Evolutionary conservation across 2,797 vertebrate genomes (phyloP).

Genomic region (Erithacus rubecula): DNA sequence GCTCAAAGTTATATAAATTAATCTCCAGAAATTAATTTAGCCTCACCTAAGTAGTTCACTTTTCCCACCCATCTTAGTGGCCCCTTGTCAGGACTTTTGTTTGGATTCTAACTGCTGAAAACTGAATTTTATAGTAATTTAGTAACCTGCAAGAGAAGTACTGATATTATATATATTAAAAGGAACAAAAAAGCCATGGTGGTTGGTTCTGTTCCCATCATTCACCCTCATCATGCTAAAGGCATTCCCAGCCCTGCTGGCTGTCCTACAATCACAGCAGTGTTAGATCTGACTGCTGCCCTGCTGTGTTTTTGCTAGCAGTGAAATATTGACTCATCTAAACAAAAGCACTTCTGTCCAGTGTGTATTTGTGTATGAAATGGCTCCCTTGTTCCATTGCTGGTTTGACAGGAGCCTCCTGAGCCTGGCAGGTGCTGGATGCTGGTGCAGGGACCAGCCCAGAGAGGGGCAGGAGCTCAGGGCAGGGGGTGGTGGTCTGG

Average conservation of each 20-base stretch:
- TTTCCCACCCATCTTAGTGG: background rate
- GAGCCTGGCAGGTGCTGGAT: background rate
- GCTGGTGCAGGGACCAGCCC: background rate
- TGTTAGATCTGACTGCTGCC: background rate
- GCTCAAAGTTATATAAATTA: background rate
- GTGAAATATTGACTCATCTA: constrained; percentile 52
- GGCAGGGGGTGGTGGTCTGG: background rate
- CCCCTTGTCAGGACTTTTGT: background rate
- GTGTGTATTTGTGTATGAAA: background rate
- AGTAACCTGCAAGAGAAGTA: background rate
- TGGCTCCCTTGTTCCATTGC: background rate
- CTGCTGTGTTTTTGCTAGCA: constrained; percentile 36
- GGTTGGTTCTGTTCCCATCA: background rate
- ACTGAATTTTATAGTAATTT: background rate
- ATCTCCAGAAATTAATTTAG: background rate
- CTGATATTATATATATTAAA: background rate
- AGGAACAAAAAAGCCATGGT: background rate
- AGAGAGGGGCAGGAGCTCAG: background rate
- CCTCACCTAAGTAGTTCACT: background rate
- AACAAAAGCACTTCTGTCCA: constrained; percentile 43
- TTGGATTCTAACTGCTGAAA: background rate
- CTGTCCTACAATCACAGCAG: background rate
- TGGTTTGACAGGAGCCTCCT: background rate
- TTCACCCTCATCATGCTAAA: background rate
- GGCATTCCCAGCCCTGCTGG: background rate